phyloP scores from a whole-genome alignment of 2,113 vertebrate species.

The Psilopsiagon aurifrons region DNA sequence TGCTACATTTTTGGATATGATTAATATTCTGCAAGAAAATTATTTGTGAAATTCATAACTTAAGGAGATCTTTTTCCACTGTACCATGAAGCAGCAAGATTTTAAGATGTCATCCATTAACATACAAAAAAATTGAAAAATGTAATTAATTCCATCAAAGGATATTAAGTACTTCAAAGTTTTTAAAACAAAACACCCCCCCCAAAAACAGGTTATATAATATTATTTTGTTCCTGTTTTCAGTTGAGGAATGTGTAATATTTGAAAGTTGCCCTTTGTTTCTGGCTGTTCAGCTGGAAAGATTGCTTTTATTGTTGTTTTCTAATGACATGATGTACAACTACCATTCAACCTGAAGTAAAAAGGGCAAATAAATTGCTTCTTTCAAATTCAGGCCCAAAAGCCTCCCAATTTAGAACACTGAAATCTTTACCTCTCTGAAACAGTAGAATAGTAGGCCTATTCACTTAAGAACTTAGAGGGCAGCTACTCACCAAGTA shows the following conservation, averaged over 20 bases:
- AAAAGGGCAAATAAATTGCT: constrained; percentile 64
- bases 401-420: constrained; percentile 46
- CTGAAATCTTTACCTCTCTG: constrained; percentile 54
- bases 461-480: constrained; percentile 41
- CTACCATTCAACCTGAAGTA: constrained; percentile 61
- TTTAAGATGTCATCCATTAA: not conserved
- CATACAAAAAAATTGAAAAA: not conserved
- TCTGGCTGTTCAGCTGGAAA: constrained; percentile 56
- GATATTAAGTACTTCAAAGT: not conserved
- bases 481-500: constrained; percentile 25
- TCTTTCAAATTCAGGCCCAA: constrained; percentile 36
- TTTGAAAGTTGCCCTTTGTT: constrained; percentile 47
- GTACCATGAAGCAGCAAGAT: not conserved
- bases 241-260: constrained; percentile 31
- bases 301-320: constrained; percentile 12
- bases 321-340: constrained; percentile 57
- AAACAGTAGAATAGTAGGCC: constrained; percentile 55
- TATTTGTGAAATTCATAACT: not conserved
- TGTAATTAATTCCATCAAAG: not conserved
- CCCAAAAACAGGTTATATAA: not conserved
- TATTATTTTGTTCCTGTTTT: constrained; percentile 44
- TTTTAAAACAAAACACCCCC: not conserved
- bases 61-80: not conserved
- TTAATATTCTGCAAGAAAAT: not conserved
- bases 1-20: not conserved